These are phyloP conservation scores for Poecile montanus DNA, from an alignment of 2,797 vertebrate species.

Conservation along the genomic window DNA sequence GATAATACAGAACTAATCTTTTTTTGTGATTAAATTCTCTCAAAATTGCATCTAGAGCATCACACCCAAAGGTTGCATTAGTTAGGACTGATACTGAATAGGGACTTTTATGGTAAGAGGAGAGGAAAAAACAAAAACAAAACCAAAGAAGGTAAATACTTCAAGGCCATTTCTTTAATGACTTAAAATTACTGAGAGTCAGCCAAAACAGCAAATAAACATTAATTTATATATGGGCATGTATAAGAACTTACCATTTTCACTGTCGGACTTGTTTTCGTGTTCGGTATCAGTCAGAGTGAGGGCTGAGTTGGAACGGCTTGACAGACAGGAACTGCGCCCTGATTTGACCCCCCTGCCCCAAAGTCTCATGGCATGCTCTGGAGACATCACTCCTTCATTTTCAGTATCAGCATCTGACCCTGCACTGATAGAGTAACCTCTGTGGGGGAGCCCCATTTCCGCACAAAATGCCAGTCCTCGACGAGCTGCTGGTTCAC, in stretches of 20 bases:
- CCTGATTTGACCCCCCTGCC: constrained; percentile 91
- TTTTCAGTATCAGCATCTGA: constrained; percentile 89
- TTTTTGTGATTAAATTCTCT: constrained; percentile 16
- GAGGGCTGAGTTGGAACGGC: constrained; percentile 96
- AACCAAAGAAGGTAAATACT: not conserved
- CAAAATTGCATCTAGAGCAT: constrained; percentile 32
- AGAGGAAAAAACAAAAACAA: not conserved
- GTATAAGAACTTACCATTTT: constrained; percentile 87
- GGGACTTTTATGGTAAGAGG: not conserved
- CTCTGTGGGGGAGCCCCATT: constrained; percentile 93
- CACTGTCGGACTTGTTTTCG: constrained; percentile 97
- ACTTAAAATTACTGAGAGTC: not conserved
- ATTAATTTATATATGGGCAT: not conserved
- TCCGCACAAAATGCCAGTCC: constrained; percentile 95
- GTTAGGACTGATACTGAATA: constrained; percentile 19
- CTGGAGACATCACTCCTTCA: constrained; percentile 92
- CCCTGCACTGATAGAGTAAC: constrained; percentile 89
- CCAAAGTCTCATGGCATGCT: constrained; percentile 95
- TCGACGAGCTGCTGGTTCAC: constrained; percentile 89
- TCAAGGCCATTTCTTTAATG: constrained; percentile 36
- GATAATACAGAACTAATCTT: constrained; percentile 48
- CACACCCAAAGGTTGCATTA: not conserved
- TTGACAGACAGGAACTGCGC: constrained; percentile 93
- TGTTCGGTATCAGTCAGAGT: constrained; percentile 98
- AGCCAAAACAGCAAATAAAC: constrained; percentile 19